Conservation (phyloP, 2,888 invertebrate species). For the Meloe dianella region DNA sequence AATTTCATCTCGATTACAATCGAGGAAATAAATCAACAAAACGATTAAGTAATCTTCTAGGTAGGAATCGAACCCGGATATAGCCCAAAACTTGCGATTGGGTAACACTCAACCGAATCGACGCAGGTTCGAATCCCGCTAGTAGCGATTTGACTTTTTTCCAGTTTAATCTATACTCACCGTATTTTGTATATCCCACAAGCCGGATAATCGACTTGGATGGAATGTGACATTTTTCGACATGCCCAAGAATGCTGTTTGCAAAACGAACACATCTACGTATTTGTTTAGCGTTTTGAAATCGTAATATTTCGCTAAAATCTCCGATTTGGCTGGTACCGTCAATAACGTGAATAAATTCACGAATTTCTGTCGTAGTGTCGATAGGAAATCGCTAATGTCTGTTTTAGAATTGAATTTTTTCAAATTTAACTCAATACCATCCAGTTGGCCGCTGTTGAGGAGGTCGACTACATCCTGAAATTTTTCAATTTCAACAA, state of each 20-base stretch:
- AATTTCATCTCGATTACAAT: too few relatives aligned
- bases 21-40: too few relatives aligned
- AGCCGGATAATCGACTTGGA: constrained; percentile 75
- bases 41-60: too few relatives aligned
- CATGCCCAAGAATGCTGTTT: constrained; percentile 70
- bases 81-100: too few relatives aligned
- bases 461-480: constrained; percentile 60
- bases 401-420: constrained; percentile 54
- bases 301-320: constrained; percentile 74
- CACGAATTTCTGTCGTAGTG: constrained; percentile 58
- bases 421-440: constrained; percentile 53
- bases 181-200: constrained; percentile 79
- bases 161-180: constrained; percentile 60
- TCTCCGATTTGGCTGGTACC: constrained; percentile 70
- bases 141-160: not conserved
- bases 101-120: too few relatives aligned
- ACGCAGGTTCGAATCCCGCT: too few relatives aligned
- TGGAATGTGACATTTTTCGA: constrained; percentile 75
- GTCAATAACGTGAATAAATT: constrained; percentile 66
- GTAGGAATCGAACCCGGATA: too few relatives aligned
- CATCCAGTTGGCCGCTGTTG: constrained; percentile 53
- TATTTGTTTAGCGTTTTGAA: constrained; percentile 70
- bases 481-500: constrained; percentile 40
- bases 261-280: constrained; percentile 70
- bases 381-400: constrained; percentile 63